These are phyloP conservation scores for Elmis aenea DNA, from an alignment of 2,888 invertebrate species.

Conservation along the genomic window DNA sequence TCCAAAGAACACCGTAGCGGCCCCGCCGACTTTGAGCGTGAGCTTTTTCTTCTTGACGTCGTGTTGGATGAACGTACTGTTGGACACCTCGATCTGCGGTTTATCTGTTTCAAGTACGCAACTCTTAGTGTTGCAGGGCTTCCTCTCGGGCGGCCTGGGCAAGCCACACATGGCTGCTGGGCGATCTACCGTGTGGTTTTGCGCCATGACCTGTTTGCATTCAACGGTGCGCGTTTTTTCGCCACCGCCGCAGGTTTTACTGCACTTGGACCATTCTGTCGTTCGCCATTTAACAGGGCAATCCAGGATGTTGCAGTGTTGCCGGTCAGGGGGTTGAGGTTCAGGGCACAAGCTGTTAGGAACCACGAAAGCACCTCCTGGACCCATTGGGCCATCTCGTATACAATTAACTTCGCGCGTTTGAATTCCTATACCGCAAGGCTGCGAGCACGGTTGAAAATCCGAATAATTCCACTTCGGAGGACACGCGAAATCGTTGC, in stretches of 20 bases:
- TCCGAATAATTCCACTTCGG: conserved; percentile 91
- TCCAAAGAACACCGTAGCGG: conserved; percentile 84
- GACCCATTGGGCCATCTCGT: conserved; percentile 78
- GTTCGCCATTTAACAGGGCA: conserved; percentile 89
- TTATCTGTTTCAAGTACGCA: conserved; percentile 69
- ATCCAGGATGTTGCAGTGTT: conserved; percentile 88
- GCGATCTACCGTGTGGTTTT: conserved; percentile 82
- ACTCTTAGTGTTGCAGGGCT: conserved; percentile 79
- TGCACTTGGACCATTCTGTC: conserved; percentile 87
- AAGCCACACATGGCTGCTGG: conserved; percentile 70
- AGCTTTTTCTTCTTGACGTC: conserved; percentile 77
- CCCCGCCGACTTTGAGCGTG: conserved; percentile 83
- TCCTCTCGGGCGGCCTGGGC: conserved; percentile 69
- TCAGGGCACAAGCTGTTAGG: conserved; percentile 91
- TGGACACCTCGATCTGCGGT: conserved; percentile 72
- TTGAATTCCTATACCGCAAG: conserved; percentile 92
- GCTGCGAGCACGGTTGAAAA: conserved; percentile 84
- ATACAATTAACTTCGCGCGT: conserved; percentile 86
- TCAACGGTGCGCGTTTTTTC: conserved; percentile 76
- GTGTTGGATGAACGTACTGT: conserved; percentile 78
- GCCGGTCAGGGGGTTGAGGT: conserved; percentile 82
- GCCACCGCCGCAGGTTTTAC: conserved; percentile 89
- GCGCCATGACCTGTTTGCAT: conserved; percentile 90
- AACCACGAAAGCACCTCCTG: conserved; percentile 86
- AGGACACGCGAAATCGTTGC: conserved; percentile 94